A percentile compares a stretch with the other conserved stretches of the same genome.
These are phyloP conservation scores for Syngnathus rostellatus DNA, from an alignment of 2,797 vertebrate genomes.

Conservation along the genomic window DNA sequence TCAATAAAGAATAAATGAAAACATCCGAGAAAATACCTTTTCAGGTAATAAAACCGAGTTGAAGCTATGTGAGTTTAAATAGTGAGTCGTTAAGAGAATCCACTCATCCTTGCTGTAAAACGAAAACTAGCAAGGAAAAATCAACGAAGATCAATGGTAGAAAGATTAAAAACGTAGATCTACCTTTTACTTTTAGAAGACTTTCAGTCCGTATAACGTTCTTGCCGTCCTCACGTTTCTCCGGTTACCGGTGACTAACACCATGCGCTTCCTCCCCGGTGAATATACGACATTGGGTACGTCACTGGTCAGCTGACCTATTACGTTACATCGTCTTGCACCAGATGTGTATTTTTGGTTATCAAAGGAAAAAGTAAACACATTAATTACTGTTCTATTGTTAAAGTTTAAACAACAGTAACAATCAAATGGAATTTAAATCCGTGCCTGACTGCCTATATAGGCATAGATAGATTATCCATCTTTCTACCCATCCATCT, in stretches of 20 bases:
- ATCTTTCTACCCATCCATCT: not conserved
- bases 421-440: not conserved
- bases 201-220: too few species aligned
- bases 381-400: not conserved
- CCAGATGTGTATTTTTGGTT: not conserved
- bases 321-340: constrained; percentile 30
- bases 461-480: too few species aligned
- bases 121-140: not conserved
- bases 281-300: not conserved
- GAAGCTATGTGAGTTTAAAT: not conserved
- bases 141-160: not conserved
- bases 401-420: not conserved
- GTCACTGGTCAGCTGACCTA: constrained; percentile 49
- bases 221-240: not conserved
- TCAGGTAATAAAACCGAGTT: not conserved
- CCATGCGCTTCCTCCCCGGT: not conserved
- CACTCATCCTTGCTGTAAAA: not conserved
- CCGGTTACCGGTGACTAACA: not conserved
- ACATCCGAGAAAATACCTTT: not conserved
- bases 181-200: not conserved
- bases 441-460: too few species aligned
- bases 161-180: not conserved
- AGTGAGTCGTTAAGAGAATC: not conserved
- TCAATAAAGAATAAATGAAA: not conserved
- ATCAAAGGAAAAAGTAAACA: not conserved